Evolutionary conservation across 2,113 vertebrate genomes (phyloP), one percentile per base, ranked within the genome.

Genomic region (Chaenogobius annularis): DNA sequence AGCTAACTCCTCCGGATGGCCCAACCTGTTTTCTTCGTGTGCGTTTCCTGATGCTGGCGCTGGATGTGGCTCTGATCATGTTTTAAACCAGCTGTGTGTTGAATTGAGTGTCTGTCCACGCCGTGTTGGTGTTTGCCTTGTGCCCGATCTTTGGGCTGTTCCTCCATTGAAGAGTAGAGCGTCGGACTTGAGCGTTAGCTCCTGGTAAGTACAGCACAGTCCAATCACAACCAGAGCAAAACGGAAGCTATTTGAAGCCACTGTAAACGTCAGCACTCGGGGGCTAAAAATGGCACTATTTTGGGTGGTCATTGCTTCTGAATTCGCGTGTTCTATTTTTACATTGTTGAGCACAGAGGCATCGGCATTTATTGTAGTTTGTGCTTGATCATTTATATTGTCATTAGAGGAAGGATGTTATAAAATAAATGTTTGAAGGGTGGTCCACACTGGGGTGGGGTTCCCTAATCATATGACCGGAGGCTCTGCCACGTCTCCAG

Each of bases 21-120:
- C 89, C 79, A 59, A 92, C 92, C 92, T 92, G 90, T 92, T 93
- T 93, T 93, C 92, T 93, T 92, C 92, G 89, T 86, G 88, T 90
- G 89, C 92, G 92, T 84, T 93, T 93, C 90, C 92, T 92, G 90
- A 84, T 91, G 88, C 88, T 90, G 86, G 85, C 82, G 78, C 87
- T 92, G 89, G 90, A 89, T 78, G 85, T 91, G 87, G 87, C 83
- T 90, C 80, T 90, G 90, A 83, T 90, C 92, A 93, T 93, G 31
- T 89, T 93, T 93, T 75, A 87, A 52, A 81, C 83, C 68, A 75
- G 77, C 66, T 50, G 75, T 72, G 13, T 83, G 82, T 75, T 78
- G 89, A 74, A 7, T 48, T 7, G 84, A 73, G 74, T 59, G 75
- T 11, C 84, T 87, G 82, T 90, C 90, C 59, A 84, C 89, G 74